Evolutionary conservation across 2,888 invertebrate species (phyloP).

Genomic region (Iselma pallidipennis): DNA sequence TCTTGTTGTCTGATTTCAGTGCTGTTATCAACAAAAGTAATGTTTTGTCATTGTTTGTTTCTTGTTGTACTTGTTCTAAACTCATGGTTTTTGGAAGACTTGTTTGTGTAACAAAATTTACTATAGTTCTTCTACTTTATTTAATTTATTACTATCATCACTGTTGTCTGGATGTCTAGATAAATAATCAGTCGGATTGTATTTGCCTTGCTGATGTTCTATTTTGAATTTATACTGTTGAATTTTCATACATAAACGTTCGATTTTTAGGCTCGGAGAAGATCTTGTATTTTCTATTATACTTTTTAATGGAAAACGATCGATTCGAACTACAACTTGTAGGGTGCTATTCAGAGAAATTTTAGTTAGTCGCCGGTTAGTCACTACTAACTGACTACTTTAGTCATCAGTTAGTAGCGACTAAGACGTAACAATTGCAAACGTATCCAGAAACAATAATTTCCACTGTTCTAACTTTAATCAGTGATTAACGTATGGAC

Average conservation of each 20-base stretch:
- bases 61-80: slow-evolving; percentile 15
- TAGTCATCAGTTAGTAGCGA: no score
- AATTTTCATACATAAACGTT: slow-evolving; percentile 18
- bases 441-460: no score
- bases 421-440: no score
- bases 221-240: slow-evolving; percentile 21
- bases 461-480: no score
- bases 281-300: slow-evolving; percentile 16
- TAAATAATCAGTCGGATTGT: slow-evolving; percentile 27
- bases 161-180: slow-evolving; percentile 16
- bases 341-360: no score
- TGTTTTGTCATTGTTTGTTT: slow-evolving; percentile 13
- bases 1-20: background rate
- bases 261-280: slow-evolving; percentile 17
- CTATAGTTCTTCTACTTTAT: slow-evolving; percentile 15
- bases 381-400: no score
- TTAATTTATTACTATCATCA: background rate
- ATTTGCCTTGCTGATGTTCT: slow-evolving; percentile 19
- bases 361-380: no score
- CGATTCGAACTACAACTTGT: no score
- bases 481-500: no score
- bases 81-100: slow-evolving; percentile 13
- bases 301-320: slow-evolving; percentile 10
- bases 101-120: slow-evolving; percentile 12
- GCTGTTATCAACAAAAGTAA: slow-evolving; percentile 6